Evolutionary conservation across 2,888 invertebrate species (phyloP).

Genomic region (Melinaea menophilus): DNA sequence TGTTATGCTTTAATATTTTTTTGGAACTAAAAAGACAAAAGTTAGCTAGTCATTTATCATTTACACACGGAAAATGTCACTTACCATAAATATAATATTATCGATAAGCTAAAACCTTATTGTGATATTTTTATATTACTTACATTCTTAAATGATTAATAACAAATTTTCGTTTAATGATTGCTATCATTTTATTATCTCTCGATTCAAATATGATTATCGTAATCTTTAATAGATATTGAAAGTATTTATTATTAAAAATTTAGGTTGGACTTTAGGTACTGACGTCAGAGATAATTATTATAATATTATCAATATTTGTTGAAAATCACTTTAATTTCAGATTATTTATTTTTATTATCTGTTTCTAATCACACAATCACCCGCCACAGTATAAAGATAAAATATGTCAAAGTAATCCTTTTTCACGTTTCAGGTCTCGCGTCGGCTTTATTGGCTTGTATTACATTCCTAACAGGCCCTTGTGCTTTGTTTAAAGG

Average conservation of each 20-base stretch:
- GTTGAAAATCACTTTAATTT: neutral
- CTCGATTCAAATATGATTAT: too few species aligned
- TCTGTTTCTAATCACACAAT: neutral
- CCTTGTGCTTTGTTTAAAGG: constrained; percentile 30
- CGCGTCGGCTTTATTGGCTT: constrained; percentile 35
- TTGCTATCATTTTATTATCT: too few species aligned
- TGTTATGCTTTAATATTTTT: neutral
- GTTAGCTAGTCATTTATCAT: too few species aligned
- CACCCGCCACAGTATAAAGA: neutral
- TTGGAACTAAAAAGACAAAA: too few species aligned
- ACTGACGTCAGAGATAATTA: neutral
- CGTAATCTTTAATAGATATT: too few species aligned
- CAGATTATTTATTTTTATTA: neutral
- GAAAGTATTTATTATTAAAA: neutral
- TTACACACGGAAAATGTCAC: too few species aligned
- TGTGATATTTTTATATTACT: too few species aligned
- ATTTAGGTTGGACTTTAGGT: neutral
- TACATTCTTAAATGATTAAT: constrained; percentile 1
- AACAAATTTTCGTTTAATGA: too few species aligned
- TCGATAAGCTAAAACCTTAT: too few species aligned
- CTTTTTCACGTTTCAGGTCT: constrained; percentile 40
- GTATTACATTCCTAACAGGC: constrained; percentile 36
- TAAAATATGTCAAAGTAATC: neutral
- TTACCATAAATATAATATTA: too few species aligned
- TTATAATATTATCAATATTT: neutral